phyloP scores from a whole-genome alignment of 2,888 invertebrate species.

The Meiosimyza platycephala region DNA sequence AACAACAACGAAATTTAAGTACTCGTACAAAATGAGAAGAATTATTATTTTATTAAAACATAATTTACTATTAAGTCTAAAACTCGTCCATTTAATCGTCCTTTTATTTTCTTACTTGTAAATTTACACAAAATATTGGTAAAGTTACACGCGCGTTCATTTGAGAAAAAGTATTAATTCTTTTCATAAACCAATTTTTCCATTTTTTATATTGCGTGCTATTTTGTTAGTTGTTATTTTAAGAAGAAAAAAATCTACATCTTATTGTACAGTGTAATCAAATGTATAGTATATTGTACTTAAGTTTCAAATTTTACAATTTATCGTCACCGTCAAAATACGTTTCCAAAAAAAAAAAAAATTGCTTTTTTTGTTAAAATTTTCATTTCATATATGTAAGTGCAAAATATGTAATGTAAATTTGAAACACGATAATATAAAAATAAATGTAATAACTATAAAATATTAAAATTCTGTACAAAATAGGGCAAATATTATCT shows the following conservation, averaged over 20 bases:
- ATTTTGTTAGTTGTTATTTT: conserved; percentile 14
- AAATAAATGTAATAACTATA: too few species aligned
- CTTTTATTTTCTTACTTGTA: background rate
- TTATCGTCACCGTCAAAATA: background rate
- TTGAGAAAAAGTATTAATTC: conserved; percentile 17
- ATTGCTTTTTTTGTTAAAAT: conserved; percentile 3
- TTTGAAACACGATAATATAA: too few species aligned
- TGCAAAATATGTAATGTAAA: background rate
- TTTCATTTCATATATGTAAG: conserved; percentile 1
- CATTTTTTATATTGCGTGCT: conserved; percentile 18
- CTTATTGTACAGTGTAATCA: too few species aligned
- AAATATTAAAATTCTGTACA: too few species aligned
- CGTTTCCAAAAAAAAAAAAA: background rate
- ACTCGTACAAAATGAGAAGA: background rate
- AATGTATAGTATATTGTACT: background rate
- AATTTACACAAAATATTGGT: conserved; percentile 8
- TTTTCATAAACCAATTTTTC: background rate
- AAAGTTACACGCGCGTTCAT: conserved; percentile 13
- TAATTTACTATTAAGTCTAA: too few species aligned
- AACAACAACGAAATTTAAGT: background rate
- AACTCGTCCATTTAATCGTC: too few species aligned
- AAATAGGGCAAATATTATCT: too few species aligned
- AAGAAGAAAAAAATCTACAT: background rate
- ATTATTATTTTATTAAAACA: too few species aligned
- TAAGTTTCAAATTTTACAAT: background rate